Evolutionary conservation across 2,113 vertebrate genomes (phyloP), one percentile per base, ranked within the genome.

Genomic region (Canis aureus): DNA sequence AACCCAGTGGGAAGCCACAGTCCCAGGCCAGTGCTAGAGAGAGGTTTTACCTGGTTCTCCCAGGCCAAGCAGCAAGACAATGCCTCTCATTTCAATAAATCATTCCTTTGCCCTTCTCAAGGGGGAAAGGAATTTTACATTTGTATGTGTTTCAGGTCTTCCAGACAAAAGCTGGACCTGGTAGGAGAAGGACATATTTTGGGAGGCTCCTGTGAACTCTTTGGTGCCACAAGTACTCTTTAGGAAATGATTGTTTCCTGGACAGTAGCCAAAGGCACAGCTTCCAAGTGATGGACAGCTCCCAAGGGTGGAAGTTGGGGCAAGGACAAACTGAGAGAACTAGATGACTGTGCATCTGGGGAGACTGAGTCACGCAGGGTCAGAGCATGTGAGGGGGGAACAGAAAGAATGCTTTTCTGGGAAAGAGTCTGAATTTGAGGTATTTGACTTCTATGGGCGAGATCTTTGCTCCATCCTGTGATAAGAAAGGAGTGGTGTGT

Each of bases 191-290:
- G 53, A 38, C 32, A 5, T 27, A 67, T 89, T 90, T 90, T 59
- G 90, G 80, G 73, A 90, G 82, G n/a, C 79, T 97, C 79, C 87
- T 92, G 67, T 80, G 92, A 96, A 86, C 85, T 89, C 66, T 64
- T 53, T 60, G 67, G 83, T 79, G 60, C 49, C 66, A 59, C 23
- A 74, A 22, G 53, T 17, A 49, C 16, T 74, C 27, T 27, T 90
- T 15, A 51, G 57, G 66, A 95, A 92, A 64, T 32, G 11, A 32
- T 38, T 89, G 16, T 62, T 92, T 62, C 71, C 79, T 89, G 74
- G 93, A 79, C 51, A 29, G 67, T 12, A 84, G 79, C 87, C 96
- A 96, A 69, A 62, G 38, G 66, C 74, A 60, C 8, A 71, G 74
- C 38, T 94, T 35, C 5, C 3, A 1, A 82, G 91, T 32, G 25